phyloP scores from a whole-genome alignment of 1,140 invertebrate species.

The Amphibalanus amphitrite region DNA sequence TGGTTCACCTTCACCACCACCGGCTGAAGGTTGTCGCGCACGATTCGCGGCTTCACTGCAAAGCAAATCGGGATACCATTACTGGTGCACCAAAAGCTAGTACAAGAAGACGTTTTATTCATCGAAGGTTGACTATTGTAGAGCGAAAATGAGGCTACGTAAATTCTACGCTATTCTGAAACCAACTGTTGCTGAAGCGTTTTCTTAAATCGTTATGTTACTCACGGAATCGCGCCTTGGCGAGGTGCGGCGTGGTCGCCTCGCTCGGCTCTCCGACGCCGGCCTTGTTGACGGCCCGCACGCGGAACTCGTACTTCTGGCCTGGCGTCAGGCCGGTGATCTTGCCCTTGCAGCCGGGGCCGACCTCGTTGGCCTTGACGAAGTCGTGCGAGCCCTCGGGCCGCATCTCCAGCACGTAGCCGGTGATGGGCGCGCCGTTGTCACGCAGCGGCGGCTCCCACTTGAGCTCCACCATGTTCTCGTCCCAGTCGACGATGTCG shows the following conservation, averaged over 20 bases:
- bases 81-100: slow-evolving; percentile 6
- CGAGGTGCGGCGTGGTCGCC: slow-evolving; percentile 83
- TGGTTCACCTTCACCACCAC: slow-evolving; percentile 77
- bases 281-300: slow-evolving; percentile 88
- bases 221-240: slow-evolving; percentile 78
- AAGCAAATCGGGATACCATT: background rate
- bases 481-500: slow-evolving; percentile 82
- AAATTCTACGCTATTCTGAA: too few species aligned
- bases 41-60: slow-evolving; percentile 77
- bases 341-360: slow-evolving; percentile 45
- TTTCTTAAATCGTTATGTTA: slow-evolving; percentile 19
- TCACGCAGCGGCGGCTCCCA: slow-evolving; percentile 92
- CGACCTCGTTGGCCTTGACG: slow-evolving; percentile 51
- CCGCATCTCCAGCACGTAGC: slow-evolving; percentile 80
- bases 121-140: background rate
- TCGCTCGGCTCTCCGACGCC: slow-evolving; percentile 88
- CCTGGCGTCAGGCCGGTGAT: slow-evolving; percentile 82
- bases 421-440: slow-evolving; percentile 85
- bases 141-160: too few species aligned
- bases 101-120: slow-evolving; percentile 10
- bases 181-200: too few species aligned
- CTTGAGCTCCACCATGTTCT: slow-evolving; percentile 78
- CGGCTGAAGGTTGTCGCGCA: slow-evolving; percentile 70
- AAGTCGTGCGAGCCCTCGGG: slow-evolving; percentile 41
- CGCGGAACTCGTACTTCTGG: slow-evolving; percentile 86